These are phyloP conservation scores for Himantopus leucocephalus DNA, from an alignment of 2,113 vertebrate species.

Conservation along the genomic window DNA sequence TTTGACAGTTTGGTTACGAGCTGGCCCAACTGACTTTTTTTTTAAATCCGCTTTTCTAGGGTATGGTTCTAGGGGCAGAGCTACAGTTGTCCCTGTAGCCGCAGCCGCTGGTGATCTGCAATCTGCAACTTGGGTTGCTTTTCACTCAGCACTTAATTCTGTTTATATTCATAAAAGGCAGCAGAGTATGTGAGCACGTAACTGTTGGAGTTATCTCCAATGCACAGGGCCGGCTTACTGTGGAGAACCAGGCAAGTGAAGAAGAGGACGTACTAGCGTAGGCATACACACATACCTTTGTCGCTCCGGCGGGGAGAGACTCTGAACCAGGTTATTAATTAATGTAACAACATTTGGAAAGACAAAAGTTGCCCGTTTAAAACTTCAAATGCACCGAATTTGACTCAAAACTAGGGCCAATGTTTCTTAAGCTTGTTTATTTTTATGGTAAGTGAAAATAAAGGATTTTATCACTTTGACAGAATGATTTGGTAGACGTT, in stretches of 20 bases:
- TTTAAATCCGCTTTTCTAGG: neutral
- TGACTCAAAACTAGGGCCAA: neutral
- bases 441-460: neutral
- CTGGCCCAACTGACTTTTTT: neutral
- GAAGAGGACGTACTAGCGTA: neutral
- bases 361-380: neutral
- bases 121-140: neutral
- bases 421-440: neutral
- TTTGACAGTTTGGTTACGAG: neutral
- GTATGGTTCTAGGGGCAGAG: neutral
- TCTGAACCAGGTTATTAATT: neutral
- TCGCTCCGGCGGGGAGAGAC: neutral
- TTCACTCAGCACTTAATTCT: neutral
- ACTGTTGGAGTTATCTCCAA: neutral
- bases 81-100: neutral
- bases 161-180: neutral
- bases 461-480: neutral
- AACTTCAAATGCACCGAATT: neutral
- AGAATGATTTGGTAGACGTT: neutral
- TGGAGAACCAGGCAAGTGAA: neutral
- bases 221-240: neutral
- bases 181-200: neutral
- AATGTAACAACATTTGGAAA: neutral
- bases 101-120: neutral
- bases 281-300: neutral